A percentile compares a stretch with the other conserved stretches of the same genome.
Conservation (phyloP, 1,140 invertebrate genomes). For the Drosophila grimshawi region DNA sequence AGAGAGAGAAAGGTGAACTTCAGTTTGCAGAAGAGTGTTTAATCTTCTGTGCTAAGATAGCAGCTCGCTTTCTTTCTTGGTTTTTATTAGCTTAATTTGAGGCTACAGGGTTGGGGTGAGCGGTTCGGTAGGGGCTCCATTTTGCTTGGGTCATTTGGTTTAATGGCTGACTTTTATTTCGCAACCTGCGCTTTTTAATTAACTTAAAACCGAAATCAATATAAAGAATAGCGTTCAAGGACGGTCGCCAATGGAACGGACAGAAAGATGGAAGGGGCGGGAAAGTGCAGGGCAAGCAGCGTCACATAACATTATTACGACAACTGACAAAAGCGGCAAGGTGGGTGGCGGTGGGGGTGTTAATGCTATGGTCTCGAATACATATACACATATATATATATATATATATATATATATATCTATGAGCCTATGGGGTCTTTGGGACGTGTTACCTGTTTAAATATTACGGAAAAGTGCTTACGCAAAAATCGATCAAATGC, state of each 20-base stretch:
- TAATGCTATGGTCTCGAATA: neutral
- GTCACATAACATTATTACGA: conserved; percentile 70
- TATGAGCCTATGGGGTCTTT: conserved; percentile 6
- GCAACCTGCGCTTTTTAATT: conserved; percentile 66
- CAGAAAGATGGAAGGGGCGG: neutral
- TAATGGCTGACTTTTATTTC: conserved; percentile 43
- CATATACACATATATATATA: neutral
- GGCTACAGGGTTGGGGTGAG: neutral
- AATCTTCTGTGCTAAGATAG: conserved; percentile 15
- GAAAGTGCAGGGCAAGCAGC: neutral
- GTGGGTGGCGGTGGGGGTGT: conserved; percentile 28
- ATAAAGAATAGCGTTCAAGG: conserved; percentile 59
- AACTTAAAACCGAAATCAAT: conserved; percentile 75
- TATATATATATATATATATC: neutral
- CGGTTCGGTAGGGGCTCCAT: neutral
- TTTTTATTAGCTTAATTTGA: conserved; percentile 37
- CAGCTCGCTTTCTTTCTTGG: conserved; percentile 24
- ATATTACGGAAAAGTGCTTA: conserved; percentile 39
- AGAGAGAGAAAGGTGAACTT: no score
- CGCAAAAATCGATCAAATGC: conserved; percentile 70
- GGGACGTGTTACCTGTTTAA: conserved; percentile 22
- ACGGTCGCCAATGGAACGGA: conserved; percentile 18
- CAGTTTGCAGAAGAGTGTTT: neutral
- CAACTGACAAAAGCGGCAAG: conserved; percentile 43
- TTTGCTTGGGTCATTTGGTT: conserved; percentile 37